phyloP scores from a whole-genome alignment of 2,113 vertebrate genomes.

The Petaurus breviceps region DNA sequence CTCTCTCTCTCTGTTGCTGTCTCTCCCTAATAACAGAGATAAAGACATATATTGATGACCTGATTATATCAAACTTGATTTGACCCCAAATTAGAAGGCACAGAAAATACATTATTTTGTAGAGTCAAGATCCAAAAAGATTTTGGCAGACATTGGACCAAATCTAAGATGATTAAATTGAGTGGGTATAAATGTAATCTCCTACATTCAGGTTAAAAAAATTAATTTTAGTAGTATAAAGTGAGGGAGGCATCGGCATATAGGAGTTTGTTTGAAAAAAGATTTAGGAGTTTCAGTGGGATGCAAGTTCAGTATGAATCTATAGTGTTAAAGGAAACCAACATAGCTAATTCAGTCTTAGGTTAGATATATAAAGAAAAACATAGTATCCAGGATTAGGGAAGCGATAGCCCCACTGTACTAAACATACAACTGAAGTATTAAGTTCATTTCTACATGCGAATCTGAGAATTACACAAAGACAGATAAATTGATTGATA shows the following conservation, averaged over 20 bases:
- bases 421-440: not conserved
- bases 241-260: not conserved
- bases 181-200: not conserved
- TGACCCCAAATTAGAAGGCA: too few relatives aligned
- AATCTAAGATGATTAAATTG: not conserved
- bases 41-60: not conserved
- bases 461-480: not conserved
- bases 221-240: not conserved
- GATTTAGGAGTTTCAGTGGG: not conserved
- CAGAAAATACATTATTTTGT: too few relatives aligned
- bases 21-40: not conserved
- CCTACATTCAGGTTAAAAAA: not conserved
- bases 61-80: too few relatives aligned
- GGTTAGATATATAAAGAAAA: not conserved
- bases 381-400: not conserved
- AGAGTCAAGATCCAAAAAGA: not conserved
- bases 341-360: not conserved
- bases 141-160: not conserved
- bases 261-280: not conserved
- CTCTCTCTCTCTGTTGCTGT: not conserved
- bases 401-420: not conserved
- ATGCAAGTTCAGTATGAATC: not conserved
- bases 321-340: not conserved
- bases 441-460: not conserved
- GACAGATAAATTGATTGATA: not conserved